phyloP scores from a whole-genome alignment of 1,140 invertebrate genomes.

The Scaptomyza pallida region DNA sequence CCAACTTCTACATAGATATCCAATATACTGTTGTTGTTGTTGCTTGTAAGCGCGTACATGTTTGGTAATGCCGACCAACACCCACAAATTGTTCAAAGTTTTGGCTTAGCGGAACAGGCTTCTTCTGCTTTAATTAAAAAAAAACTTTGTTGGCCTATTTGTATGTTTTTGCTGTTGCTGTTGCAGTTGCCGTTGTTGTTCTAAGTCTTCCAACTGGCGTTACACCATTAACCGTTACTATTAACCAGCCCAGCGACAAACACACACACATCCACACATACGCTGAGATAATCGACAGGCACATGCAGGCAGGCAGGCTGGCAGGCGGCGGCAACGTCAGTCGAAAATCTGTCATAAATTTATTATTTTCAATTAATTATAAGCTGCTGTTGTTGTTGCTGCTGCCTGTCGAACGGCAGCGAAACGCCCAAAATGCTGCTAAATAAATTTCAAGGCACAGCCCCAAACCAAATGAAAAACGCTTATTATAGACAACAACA shows the following conservation, averaged over 20 bases:
- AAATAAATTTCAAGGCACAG: slow-evolving; percentile 65
- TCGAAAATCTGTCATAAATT: slow-evolving; percentile 81
- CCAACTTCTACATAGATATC: slow-evolving; percentile 20
- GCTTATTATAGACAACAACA: slow-evolving; percentile 57
- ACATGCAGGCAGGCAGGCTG: slow-evolving; percentile 10
- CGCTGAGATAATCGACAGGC: slow-evolving; percentile 4
- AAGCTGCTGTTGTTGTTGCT: slow-evolving; percentile 18
- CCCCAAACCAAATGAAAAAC: slow-evolving; percentile 10
- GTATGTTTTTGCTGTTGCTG: slow-evolving; percentile 21
- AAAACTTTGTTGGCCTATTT: slow-evolving; percentile 73
- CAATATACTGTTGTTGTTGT: background rate
- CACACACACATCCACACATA: slow-evolving; percentile 10
- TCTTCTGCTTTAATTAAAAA: slow-evolving; percentile 70
- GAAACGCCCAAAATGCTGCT: slow-evolving; percentile 66
- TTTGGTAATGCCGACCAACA: slow-evolving; percentile 54
- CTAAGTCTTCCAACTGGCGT: slow-evolving; percentile 36
- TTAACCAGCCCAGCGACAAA: slow-evolving; percentile 52
- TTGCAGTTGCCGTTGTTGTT: slow-evolving; percentile 7
- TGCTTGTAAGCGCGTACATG: slow-evolving; percentile 25
- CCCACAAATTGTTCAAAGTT: slow-evolving; percentile 50
- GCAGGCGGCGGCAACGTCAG: slow-evolving; percentile 43
- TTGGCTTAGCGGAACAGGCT: slow-evolving; percentile 24
- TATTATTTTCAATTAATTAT: slow-evolving; percentile 83
- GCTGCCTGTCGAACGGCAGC: slow-evolving; percentile 39
- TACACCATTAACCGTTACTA: slow-evolving; percentile 74